These are phyloP conservation scores for Mylabris sibirica DNA, from an alignment of 2,888 invertebrate species.

Conservation along the genomic window DNA sequence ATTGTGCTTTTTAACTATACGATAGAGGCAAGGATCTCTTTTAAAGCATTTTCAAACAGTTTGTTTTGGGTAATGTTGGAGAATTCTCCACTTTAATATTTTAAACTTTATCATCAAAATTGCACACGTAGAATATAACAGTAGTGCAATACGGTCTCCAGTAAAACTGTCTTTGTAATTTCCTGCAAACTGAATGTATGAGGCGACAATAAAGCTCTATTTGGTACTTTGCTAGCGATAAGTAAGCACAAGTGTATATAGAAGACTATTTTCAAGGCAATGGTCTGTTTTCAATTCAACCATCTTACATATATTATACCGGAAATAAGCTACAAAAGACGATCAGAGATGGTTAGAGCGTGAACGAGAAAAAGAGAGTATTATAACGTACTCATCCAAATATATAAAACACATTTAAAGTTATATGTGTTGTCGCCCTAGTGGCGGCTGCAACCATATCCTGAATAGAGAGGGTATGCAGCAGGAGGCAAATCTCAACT, in stretches of 20 bases:
- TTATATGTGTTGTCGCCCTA: conserved; percentile 45
- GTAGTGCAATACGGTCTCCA: neutral
- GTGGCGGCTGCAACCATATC: conserved; percentile 41
- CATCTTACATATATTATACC: conserved; percentile 38
- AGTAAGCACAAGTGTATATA: conserved; percentile 25
- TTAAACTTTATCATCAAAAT: neutral
- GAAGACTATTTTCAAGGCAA: conserved; percentile 25
- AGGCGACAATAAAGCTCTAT: conserved; percentile 26
- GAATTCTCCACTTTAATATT: neutral
- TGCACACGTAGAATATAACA: neutral
- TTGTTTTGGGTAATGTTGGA: neutral
- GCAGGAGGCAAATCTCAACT: conserved; percentile 40
- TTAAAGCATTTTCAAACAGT: neutral
- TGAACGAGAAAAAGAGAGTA: conserved; percentile 22
- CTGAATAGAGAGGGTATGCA: conserved; percentile 34
- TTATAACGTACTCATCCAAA: conserved; percentile 25
- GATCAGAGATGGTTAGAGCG: conserved; percentile 44
- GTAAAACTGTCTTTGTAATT: conserved; percentile 18
- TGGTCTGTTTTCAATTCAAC: conserved; percentile 38
- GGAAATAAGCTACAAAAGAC: conserved; percentile 47
- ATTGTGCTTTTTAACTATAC: neutral
- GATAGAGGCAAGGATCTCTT: neutral
- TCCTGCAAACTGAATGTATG: conserved; percentile 23
- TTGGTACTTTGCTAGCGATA: conserved; percentile 25
- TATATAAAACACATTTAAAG: conserved; percentile 44